A percentile compares a stretch with the other conserved stretches of the same genome.
These are phyloP conservation scores for Ectemnius lituratus DNA, from an alignment of 2,888 invertebrate species.

Conservation along the genomic window DNA sequence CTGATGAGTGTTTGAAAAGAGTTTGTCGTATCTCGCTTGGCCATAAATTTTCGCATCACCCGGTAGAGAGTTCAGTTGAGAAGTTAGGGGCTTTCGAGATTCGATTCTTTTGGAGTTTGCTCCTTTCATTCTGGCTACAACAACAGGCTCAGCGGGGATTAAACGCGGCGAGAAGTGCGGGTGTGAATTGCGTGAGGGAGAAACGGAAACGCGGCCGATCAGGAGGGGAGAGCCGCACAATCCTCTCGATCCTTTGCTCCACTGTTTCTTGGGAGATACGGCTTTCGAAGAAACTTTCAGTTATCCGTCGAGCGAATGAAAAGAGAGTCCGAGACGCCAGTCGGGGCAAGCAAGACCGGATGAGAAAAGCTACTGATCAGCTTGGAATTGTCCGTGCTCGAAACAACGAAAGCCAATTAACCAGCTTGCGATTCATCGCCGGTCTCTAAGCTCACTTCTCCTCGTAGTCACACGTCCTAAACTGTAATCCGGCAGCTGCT, in stretches of 20 bases:
- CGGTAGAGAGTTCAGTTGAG: too few species aligned
- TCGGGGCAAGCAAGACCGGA: background rate
- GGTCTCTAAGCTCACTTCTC: conserved; percentile 21
- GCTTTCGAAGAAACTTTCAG: conserved; percentile 28
- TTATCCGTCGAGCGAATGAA: conserved; percentile 2
- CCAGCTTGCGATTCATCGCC: conserved; percentile 2
- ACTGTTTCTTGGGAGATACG: conserved; percentile 23
- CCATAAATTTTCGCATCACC: too few species aligned
- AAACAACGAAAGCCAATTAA: conserved; percentile 4
- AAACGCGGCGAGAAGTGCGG: background rate
- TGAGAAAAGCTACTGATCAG: background rate
- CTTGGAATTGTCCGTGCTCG: background rate
- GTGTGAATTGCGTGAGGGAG: conserved; percentile 4
- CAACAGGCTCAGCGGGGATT: too few species aligned
- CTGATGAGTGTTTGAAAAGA: too few species aligned
- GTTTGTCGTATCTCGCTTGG: too few species aligned
- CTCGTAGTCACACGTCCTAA: conserved; percentile 26
- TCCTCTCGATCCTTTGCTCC: conserved; percentile 32
- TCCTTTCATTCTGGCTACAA: conserved; percentile 1
- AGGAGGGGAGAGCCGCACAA: conserved; percentile 47
- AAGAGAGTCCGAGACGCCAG: background rate
- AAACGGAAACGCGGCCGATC: background rate
- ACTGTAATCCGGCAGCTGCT: too few species aligned
- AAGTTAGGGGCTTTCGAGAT: background rate
- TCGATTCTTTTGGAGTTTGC: background rate